Base-by-base conservation (phyloP, 2,888 invertebrate species). In the Anthrax anthrax region DNA sequence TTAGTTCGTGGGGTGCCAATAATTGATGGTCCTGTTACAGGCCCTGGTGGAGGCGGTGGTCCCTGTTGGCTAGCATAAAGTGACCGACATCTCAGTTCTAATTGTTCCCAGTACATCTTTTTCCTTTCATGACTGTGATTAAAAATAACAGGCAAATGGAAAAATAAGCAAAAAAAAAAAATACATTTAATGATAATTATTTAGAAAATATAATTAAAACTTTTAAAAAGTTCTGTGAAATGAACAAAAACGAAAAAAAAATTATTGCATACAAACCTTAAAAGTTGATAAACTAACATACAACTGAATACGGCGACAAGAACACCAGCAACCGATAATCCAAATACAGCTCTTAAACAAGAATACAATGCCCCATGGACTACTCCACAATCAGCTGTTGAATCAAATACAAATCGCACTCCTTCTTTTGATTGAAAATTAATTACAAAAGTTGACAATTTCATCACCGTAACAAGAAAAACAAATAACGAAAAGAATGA, bases 71-170 rank as follows among this genome's bases (percentile, higher is more conserved):
- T 58, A 50, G 69, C 66, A 58, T 88, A 88, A 48, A 90, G 65
- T 1, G 87, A 84, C 50, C 89, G 73, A 63, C 90, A 86, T 47
- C 88, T 73, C 44, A 89, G 66, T 63, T 90, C 90, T 64, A 91
- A 61, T 69, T 91, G 89, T 58, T 89, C 89, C 90, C 91, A 91
- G 65, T 91, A 91, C 83, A 88, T 89, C 70, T 90, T 91, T 72
- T 91, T 91, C 51, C 87, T 81, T 67, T 91, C 91, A 61, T 91
- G 91, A 55, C 89, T 88, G 60, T 4, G 69, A 62, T 32, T 43
- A 38, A 14, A 38, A 36, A 16, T 18, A 4, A 46, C 27, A n/a
- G 16, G 4, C 14, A 19, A 41, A 23, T 6, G 23, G 5, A 23
- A 23, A 23, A 23, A 4, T 6, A 23, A 23, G 8, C 23, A 23